A percentile compares a stretch with the other conserved stretches of the same genome.
Conservation (phyloP, 2,888 invertebrate species). For the Gymnocheta viridis region DNA sequence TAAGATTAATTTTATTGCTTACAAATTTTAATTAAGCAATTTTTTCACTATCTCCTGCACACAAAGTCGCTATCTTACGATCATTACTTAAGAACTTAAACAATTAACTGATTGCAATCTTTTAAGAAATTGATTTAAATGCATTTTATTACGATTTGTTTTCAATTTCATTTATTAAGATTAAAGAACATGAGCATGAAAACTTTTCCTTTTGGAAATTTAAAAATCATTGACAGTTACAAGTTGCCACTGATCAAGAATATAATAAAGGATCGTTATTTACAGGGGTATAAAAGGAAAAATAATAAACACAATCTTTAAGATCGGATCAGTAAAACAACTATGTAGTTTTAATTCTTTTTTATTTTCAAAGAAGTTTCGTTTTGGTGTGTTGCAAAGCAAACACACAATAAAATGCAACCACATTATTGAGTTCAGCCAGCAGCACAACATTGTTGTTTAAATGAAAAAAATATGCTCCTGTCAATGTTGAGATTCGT, state of each 20-base stretch:
- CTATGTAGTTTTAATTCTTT: conserved; percentile 10
- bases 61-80: background rate
- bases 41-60: background rate
- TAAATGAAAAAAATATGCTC: conserved; percentile 66
- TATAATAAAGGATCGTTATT: conserved; percentile 44
- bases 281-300: background rate
- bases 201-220: conserved; percentile 25
- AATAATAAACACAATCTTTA: conserved; percentile 32
- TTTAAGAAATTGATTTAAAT: conserved; percentile 34
- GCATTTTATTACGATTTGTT: conserved; percentile 14
- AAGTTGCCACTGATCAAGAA: conserved; percentile 49
- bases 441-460: conserved; percentile 47
- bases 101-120: conserved; percentile 54
- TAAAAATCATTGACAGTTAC: conserved; percentile 40
- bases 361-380: background rate
- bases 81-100: conserved; percentile 36
- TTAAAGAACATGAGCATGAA: conserved; percentile 1
- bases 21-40: conserved; percentile 3
- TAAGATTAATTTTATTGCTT: too few species aligned
- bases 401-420: conserved; percentile 25
- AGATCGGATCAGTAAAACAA: conserved; percentile 44
- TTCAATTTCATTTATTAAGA: conserved; percentile 9
- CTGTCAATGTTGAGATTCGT: conserved; percentile 66
- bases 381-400: background rate
- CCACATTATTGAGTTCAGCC: conserved; percentile 8